Base-by-base conservation (phyloP, 2,888 invertebrate species). In the Himalopsyche tibetana region DNA sequence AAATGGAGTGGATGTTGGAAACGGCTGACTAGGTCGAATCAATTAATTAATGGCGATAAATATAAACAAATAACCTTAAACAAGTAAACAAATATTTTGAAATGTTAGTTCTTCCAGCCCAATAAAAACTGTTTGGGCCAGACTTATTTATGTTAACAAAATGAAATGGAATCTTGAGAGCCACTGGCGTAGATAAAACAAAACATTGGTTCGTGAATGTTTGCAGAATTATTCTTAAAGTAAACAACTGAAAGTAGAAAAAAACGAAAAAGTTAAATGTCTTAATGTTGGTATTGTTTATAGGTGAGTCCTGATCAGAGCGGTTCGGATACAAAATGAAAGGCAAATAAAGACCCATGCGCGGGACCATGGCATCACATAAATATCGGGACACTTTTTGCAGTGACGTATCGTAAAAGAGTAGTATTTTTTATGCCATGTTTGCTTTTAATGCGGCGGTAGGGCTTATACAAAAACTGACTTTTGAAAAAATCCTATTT, bases 151-250 rank as follows among this genome's bases (percentile, higher is more conserved):
- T 28, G 28, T 28, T 28, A 11, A 9, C 2, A 45, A 45, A 11
- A 8, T 45, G 45, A 45, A 11, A 9, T 45, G 51, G 4, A 15
- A 51, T 8, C 9, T 63, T 63, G 63, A 63, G 63, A 11, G 11
- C 11, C 63, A 63, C 63, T 63, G 63, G 4, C 28, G 28, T n/a
- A 63, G 19, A 9, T 63, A 19, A 63, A 63, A 63, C 28, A 63
- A 51, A 81, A 81, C 81, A 51, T 42, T 45, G 51, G 51, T 81
- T 81, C 81, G 81, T 81, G 81, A 81, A 81, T 45, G 45, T 81
- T 51, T 51, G 28, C 19, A 45, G 45, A 42, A 38, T 38, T 6
- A 28, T 81, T 63, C 63, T 63, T 63, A 19, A 63, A 63, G 63
- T 63, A 63, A 63, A 63, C 63, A 63, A 63, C 63, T 63, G 63